Evolutionary conservation across 2,888 invertebrate genomes (phyloP).

Genomic region (Phortica okadai): DNA sequence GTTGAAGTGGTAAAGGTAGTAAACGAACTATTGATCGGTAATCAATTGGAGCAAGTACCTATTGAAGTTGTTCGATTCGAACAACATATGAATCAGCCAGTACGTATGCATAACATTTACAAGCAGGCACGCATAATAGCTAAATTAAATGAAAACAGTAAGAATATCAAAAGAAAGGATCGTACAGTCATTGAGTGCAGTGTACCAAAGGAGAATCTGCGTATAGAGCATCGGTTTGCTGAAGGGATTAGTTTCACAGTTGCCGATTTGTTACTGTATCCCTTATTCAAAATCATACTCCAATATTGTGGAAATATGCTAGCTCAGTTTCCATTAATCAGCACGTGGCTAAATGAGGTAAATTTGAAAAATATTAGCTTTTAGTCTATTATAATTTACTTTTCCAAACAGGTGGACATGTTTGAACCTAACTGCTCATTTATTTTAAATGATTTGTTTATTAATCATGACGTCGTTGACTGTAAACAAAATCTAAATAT

Average conservation of each 20-base stretch:
- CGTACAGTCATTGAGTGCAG: slow-evolving; percentile 77
- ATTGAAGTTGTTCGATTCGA: slow-evolving; percentile 87
- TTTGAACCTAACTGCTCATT: slow-evolving; percentile 62
- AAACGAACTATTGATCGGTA: slow-evolving; percentile 75
- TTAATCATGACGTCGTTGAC: slow-evolving; percentile 30
- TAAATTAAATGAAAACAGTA: slow-evolving; percentile 68
- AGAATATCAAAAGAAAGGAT: slow-evolving; percentile 58
- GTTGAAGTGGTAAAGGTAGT: slow-evolving; percentile 83
- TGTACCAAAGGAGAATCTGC: slow-evolving; percentile 70
- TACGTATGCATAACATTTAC: slow-evolving; percentile 89
- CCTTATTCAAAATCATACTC: slow-evolving; percentile 82
- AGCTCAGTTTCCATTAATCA: slow-evolving; percentile 79
- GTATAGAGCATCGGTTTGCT: slow-evolving; percentile 83
- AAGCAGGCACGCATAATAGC: slow-evolving; percentile 82
- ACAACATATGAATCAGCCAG: slow-evolving; percentile 88
- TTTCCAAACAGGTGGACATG: slow-evolving; percentile 62
- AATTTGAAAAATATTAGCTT: slow-evolving; percentile 26
- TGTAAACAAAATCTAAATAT: slow-evolving; percentile 48
- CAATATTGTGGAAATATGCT: slow-evolving; percentile 72
- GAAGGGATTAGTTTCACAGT: slow-evolving; percentile 90
- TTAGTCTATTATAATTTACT: not conserved
- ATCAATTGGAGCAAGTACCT: slow-evolving; percentile 78
- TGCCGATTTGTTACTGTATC: slow-evolving; percentile 88
- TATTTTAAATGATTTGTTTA: slow-evolving; percentile 63
- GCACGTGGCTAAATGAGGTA: slow-evolving; percentile 80